A percentile compares a stretch with the other conserved stretches of the same genome.
Conservation (phyloP, 2,888 invertebrate species). For the Shargacucullia verbasci region DNA sequence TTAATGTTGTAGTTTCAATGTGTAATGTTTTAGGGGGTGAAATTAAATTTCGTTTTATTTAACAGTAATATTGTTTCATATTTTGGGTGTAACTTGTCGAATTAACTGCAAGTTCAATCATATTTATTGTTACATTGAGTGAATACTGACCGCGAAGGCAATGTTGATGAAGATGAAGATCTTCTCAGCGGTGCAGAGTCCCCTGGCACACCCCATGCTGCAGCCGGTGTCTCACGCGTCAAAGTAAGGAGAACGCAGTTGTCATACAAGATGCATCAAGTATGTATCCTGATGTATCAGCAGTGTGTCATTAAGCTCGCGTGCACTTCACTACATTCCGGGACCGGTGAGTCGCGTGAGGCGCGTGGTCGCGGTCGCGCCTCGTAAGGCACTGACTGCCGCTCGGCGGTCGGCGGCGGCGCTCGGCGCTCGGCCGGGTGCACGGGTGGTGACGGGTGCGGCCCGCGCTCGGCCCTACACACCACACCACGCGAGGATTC, state of each 20-base stretch:
- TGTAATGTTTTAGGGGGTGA: too few relatives aligned
- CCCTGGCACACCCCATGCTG: slow-evolving; percentile 76
- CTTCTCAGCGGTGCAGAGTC: slow-evolving; percentile 79
- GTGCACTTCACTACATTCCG: slow-evolving; percentile 45
- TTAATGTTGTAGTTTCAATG: too few relatives aligned
- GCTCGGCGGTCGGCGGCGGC: slow-evolving; percentile 11
- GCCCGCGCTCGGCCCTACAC: slow-evolving; percentile 16
- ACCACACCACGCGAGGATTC: not conserved
- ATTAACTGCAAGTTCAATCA: not conserved
- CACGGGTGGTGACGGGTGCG: slow-evolving; percentile 25
- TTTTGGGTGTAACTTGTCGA: too few relatives aligned
- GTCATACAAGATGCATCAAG: slow-evolving; percentile 22
- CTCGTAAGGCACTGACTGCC: slow-evolving; percentile 78
- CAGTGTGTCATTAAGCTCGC: slow-evolving; percentile 42
- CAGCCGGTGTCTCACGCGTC: slow-evolving; percentile 17
- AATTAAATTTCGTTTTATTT: too few relatives aligned
- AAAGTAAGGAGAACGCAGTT: not conserved
- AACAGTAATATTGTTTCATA: too few relatives aligned
- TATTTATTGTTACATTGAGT: not conserved
- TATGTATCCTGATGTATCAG: slow-evolving; percentile 18
- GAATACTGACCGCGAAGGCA: slow-evolving; percentile 80
- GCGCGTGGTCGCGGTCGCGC: slow-evolving; percentile 64
- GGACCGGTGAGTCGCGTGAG: slow-evolving; percentile 27
- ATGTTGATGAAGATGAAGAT: slow-evolving; percentile 86
- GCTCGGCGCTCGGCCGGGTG: slow-evolving; percentile 18